Evolutionary conservation across 2,113 vertebrate genomes (phyloP), one percentile per base, ranked within the genome.

Genomic region (Vidua macroura): DNA sequence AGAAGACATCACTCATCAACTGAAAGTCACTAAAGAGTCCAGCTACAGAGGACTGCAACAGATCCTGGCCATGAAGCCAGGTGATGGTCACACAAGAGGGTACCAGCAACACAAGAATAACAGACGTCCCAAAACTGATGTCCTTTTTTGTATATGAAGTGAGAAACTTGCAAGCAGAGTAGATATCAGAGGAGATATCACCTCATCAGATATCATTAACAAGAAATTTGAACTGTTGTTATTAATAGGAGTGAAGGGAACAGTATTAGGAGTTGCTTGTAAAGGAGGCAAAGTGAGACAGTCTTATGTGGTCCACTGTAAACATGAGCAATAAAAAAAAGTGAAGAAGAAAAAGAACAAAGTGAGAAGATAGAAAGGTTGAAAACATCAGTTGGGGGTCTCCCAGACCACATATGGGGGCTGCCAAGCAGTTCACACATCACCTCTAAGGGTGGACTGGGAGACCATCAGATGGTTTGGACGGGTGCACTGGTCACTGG

Each of bases 351-450:
- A 78, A 48, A 21, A 62, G 6, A 66, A 22, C 1, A 28, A 90
- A 82, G 7, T 12, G 5, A 39, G 37, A 84, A 1, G 11, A 35
- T 15, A 25, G 22, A 74, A 23, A 10, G 39, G 10, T 24, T 53
- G 16, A 66, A 88, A 87, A 24, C 16, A 37, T 41, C 11, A 22
- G 22, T 37, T 46, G 44, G 7, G 10, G 7, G 6, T 22, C 5
- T 80, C 28, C 15, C 2, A 62, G 21, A 33, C 14, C 15, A 33
- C 8, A 3, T 10, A 41, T 1, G 2, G 6, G 7, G 7, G 4
- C 9, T 56, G 25, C 15, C 28, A 75, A 56, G 5, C 31, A 74
- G 15, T 43, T 56, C 51, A 60, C 20, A 43, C 15, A 27, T 44
- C 23, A 30, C 46, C 16, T 52, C 8, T 35, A 25, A 66, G 46